Conservation (phyloP, 2,113 vertebrate species). For the Ancistrus triradiatus region DNA sequence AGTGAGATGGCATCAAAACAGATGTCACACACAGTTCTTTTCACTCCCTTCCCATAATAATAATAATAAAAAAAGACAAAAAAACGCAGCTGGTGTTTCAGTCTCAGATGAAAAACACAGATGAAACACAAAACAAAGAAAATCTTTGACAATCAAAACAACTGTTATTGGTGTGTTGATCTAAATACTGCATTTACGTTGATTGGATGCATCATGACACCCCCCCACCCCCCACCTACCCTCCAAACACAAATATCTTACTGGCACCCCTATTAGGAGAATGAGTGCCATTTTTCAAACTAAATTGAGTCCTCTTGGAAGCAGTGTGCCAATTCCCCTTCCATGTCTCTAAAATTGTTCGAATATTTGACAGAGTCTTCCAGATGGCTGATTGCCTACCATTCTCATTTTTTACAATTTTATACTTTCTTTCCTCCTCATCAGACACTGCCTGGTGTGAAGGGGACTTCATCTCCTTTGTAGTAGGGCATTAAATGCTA, state of each 20-base stretch:
- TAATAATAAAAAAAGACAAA: slow-evolving; percentile 36
- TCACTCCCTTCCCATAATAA: slow-evolving; percentile 30
- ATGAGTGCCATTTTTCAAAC: slow-evolving; percentile 51
- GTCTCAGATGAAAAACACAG: slow-evolving; percentile 23
- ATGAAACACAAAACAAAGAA: slow-evolving; percentile 32
- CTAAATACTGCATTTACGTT: slow-evolving; percentile 29
- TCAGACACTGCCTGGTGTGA: slow-evolving; percentile 48
- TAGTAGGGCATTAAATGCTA: slow-evolving; percentile 42
- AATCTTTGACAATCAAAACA: slow-evolving; percentile 39
- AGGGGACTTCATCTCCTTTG: slow-evolving; percentile 38
- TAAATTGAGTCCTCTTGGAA: slow-evolving; percentile 54
- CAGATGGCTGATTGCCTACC: slow-evolving; percentile 56
- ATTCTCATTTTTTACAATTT: slow-evolving; percentile 50
- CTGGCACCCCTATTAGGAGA: slow-evolving; percentile 40
- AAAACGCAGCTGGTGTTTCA: slow-evolving; percentile 29
- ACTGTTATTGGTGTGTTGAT: slow-evolving; percentile 33
- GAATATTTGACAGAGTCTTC: slow-evolving; percentile 49
- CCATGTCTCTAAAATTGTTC: slow-evolving; percentile 48
- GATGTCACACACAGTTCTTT: slow-evolving; percentile 35
- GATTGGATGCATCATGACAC: slow-evolving; percentile 31
- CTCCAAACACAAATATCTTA: too few relatives aligned
- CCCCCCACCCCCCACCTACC: too few relatives aligned
- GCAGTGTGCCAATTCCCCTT: slow-evolving; percentile 46
- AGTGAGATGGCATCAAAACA: slow-evolving; percentile 34
- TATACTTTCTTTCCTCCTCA: slow-evolving; percentile 31